These are phyloP conservation scores for Rhamphomyia laevipes DNA, from an alignment of 2,888 invertebrate genomes.

Conservation along the genomic window DNA sequence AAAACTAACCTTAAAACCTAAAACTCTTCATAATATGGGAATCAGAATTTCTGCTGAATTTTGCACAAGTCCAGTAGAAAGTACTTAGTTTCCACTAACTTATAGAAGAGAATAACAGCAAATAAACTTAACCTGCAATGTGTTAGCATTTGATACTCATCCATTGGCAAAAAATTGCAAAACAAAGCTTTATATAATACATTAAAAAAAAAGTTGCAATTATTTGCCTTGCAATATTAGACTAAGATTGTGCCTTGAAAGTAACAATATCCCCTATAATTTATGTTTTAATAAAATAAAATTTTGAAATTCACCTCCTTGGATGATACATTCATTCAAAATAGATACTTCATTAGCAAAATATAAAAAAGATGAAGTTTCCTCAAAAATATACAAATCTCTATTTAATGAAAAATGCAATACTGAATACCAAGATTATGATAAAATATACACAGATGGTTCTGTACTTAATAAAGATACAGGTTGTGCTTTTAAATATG, in stretches of 20 bases:
- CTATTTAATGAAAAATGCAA: background rate
- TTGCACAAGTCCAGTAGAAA: no score
- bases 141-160: no score
- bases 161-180: no score
- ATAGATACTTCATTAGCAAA: background rate
- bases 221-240: no score
- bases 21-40: background rate
- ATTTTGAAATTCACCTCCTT: background rate
- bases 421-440: background rate
- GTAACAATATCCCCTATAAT: background rate
- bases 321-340: background rate
- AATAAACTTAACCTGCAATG: no score
- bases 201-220: no score
- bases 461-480: background rate
- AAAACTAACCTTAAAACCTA: background rate
- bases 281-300: background rate
- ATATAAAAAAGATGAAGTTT: background rate
- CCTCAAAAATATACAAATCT: background rate
- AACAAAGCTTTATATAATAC: no score
- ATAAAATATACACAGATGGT: conserved; percentile 1
- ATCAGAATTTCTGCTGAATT: no score
- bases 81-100: no score
- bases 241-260: background rate
- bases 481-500: conserved; percentile 2
- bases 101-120: background rate